These are phyloP conservation scores for Anomalospiza imberbis DNA, from an alignment of 2,797 vertebrate species.

Conservation along the genomic window DNA sequence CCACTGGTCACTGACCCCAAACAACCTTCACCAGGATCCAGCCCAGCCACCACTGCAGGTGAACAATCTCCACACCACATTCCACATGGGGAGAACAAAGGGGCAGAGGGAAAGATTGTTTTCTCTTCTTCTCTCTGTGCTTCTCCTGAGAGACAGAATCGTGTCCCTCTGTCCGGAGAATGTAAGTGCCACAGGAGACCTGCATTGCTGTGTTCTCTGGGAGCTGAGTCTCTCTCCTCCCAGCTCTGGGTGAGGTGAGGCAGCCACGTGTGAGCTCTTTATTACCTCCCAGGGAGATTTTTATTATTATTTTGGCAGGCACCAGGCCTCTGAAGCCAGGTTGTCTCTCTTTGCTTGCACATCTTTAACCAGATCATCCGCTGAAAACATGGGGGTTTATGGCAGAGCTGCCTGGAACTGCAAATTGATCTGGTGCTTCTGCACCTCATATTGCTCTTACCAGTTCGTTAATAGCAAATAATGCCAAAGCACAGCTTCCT, in stretches of 20 bases:
- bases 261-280: background rate
- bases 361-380: conserved; percentile 11
- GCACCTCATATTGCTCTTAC: background rate
- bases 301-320: background rate
- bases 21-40: no score
- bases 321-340: background rate
- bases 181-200: background rate
- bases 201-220: background rate
- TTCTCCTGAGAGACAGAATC: no score
- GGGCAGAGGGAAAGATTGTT: no score
- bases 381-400: background rate
- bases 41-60: no score
- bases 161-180: no score
- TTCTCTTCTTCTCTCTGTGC: no score
- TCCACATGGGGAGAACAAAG: no score
- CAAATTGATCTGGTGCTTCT: background rate
- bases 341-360: background rate
- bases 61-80: no score
- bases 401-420: background rate
- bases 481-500: background rate
- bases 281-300: background rate
- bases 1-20: no score
- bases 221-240: background rate
- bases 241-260: background rate
- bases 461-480: conserved; percentile 3